These are phyloP conservation scores for Orgyia antiqua DNA, from an alignment of 2,888 invertebrate species.

Conservation along the genomic window DNA sequence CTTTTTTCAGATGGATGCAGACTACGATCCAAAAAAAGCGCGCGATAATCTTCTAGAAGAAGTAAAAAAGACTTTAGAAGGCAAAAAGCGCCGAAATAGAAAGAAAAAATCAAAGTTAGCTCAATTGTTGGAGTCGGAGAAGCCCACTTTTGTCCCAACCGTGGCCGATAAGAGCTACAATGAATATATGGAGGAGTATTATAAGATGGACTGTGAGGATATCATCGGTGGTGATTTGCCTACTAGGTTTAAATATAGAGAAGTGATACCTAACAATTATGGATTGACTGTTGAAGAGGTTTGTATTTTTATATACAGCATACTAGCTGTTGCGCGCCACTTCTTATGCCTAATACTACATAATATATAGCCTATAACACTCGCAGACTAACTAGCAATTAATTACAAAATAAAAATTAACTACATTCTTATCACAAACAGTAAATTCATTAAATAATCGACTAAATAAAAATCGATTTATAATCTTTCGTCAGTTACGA, in stretches of 20 bases:
- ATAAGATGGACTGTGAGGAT: conserved; percentile 96
- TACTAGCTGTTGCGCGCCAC: no score
- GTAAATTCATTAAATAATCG: no score
- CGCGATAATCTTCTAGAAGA: conserved; percentile 75
- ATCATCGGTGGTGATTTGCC: conserved; percentile 94
- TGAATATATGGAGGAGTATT: conserved; percentile 96
- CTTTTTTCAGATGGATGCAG: conserved; percentile 95
- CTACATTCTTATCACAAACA: no score
- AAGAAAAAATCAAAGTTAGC: conserved; percentile 87
- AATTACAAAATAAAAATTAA: no score
- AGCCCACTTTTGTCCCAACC: conserved; percentile 90
- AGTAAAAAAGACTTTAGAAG: conserved; percentile 64
- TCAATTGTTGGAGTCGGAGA: conserved; percentile 83
- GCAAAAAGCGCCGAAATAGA: conserved; percentile 77
- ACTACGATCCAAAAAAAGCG: conserved; percentile 81
- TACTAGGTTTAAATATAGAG: conserved; percentile 94
- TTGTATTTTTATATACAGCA: no score
- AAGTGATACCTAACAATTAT: conserved; percentile 93
- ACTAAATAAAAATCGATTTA: no score
- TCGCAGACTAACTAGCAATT: no score
- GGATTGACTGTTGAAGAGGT: conserved; percentile 96
- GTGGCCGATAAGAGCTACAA: conserved; percentile 84
- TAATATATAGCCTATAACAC: no score
- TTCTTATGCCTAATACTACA: no score
- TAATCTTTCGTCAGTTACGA: no score